phyloP scores from a whole-genome alignment of 2,888 invertebrate genomes.

The Zootermopsis nevadensis region DNA sequence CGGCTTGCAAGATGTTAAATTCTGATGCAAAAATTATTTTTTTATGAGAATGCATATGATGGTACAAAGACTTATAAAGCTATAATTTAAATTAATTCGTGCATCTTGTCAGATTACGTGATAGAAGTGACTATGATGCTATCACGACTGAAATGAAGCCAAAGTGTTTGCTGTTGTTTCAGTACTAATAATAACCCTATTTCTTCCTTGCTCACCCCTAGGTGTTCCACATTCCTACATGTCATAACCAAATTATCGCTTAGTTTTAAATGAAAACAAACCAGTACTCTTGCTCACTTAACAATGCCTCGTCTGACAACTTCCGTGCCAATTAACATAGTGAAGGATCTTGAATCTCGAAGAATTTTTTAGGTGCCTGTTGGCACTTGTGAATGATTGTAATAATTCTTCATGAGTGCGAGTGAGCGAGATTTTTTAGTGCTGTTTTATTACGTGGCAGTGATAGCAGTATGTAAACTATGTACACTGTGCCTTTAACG shows the following conservation, averaged over 20 bases:
- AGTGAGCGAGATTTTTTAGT: not conserved
- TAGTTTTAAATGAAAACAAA: not conserved
- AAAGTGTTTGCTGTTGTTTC: conserved; percentile 31
- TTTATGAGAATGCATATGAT: not conserved
- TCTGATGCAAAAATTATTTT: no score
- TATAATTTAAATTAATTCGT: not conserved
- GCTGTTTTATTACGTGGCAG: not conserved
- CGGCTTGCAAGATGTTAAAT: no score
- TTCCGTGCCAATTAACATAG: conserved; percentile 37
- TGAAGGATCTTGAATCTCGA: conserved; percentile 25
- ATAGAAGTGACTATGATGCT: not conserved
- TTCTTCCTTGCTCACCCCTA: not conserved
- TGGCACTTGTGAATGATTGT: not conserved
- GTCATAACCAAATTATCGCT: not conserved
- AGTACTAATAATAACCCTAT: not conserved
- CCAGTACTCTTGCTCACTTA: conserved; percentile 23
- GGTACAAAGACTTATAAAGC: conserved; percentile 29
- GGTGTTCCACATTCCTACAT: not conserved
- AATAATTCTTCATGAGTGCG: not conserved
- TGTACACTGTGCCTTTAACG: conserved; percentile 29
- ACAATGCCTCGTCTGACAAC: conserved; percentile 17
- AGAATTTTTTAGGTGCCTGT: not conserved
- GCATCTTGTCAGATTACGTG: not conserved
- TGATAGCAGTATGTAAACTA: not conserved
- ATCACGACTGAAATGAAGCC: conserved; percentile 29